These are phyloP conservation scores for Psilopsiagon aymara DNA, from an alignment of 2,113 vertebrate species.

Conservation along the genomic window DNA sequence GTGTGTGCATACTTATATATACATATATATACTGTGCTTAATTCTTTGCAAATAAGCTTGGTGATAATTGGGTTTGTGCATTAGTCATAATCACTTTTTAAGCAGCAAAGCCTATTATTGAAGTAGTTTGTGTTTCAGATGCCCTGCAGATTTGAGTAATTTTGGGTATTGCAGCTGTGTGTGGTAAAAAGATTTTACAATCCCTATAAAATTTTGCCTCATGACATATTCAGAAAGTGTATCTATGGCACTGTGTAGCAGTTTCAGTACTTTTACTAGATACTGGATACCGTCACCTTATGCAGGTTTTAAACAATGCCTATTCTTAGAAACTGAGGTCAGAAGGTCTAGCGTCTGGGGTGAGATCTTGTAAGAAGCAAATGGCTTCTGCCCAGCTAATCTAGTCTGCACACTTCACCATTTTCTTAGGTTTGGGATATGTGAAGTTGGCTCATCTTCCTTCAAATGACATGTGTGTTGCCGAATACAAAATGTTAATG, in stretches of 20 bases:
- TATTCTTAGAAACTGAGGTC: background rate
- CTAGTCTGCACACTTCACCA: background rate
- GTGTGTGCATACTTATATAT: background rate
- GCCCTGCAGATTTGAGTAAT: constrained; percentile 78
- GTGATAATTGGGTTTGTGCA: constrained; percentile 74
- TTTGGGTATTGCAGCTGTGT: constrained; percentile 77
- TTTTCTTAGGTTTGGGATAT: background rate
- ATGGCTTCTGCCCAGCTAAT: background rate
- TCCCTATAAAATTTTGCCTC: constrained; percentile 75
- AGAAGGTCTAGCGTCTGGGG: background rate
- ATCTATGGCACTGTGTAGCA: constrained; percentile 47
- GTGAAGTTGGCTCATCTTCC: background rate
- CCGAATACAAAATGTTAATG: background rate
- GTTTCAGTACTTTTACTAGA: constrained; percentile 65
- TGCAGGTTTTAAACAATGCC: constrained; percentile 61
- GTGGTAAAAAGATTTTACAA: constrained; percentile 80
- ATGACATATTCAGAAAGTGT: constrained; percentile 73
- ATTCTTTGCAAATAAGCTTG: constrained; percentile 69
- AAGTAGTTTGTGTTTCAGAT: constrained; percentile 69
- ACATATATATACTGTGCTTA: constrained; percentile 18
- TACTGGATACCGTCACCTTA: constrained; percentile 10
- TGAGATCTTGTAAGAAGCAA: background rate
- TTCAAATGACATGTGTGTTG: background rate
- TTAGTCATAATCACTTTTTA: constrained; percentile 79
- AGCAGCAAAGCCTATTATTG: constrained; percentile 76